A percentile compares a stretch with the other conserved stretches of the same genome.
These are phyloP conservation scores for Cromileptes altivelis DNA, from an alignment of 2,113 vertebrate species.

Conservation along the genomic window DNA sequence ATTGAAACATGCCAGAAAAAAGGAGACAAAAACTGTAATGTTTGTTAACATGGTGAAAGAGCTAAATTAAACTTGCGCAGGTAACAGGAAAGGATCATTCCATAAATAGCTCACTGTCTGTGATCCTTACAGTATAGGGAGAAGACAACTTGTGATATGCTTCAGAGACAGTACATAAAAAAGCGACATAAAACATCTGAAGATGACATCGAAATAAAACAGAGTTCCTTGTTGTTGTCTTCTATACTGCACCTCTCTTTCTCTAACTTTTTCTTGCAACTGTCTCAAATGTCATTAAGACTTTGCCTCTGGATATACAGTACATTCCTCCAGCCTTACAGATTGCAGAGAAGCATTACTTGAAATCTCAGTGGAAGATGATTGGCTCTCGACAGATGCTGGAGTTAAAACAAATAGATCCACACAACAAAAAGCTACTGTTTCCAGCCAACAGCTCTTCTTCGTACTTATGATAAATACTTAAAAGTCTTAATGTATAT, in stretches of 20 bases:
- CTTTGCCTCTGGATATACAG: background rate
- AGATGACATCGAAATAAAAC: background rate
- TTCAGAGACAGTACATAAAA: background rate
- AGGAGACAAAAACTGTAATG: background rate
- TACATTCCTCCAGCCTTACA: background rate
- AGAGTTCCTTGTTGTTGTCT: background rate
- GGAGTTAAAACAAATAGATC: too few species aligned
- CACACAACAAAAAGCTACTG: too few species aligned
- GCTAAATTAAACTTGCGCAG: background rate
- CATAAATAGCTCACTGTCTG: background rate
- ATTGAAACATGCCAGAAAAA: background rate
- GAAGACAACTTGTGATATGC: background rate
- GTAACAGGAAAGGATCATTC: background rate
- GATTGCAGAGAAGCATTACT: background rate
- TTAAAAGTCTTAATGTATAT: too few species aligned
- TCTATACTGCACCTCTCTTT: background rate
- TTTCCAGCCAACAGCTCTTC: too few species aligned
- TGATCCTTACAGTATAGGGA: background rate
- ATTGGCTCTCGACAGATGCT: background rate
- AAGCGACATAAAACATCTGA: background rate
- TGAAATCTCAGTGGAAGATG: background rate
- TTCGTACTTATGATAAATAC: too few species aligned
- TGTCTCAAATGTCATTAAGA: background rate
- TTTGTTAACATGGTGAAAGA: background rate
- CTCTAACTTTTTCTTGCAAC: background rate